Percentiles rank a stretch among this genome's conserved stretches.
Evolutionary conservation across 2,888 invertebrate species (phyloP).

Genomic region (Parnassius mnemosyne): DNA sequence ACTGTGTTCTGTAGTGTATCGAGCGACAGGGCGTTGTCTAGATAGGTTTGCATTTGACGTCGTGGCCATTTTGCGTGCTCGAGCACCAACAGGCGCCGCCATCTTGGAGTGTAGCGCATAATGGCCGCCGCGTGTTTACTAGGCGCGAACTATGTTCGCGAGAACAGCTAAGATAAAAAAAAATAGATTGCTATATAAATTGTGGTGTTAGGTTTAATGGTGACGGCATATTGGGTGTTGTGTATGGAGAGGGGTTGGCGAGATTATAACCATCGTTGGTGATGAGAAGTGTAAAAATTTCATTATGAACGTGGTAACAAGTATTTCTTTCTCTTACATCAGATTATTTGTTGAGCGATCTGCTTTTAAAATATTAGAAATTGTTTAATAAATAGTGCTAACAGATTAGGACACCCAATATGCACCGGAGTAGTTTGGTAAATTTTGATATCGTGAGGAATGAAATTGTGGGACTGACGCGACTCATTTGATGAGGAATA

Average conservation of each 20-base stretch:
- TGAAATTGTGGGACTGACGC: constrained; percentile 69
- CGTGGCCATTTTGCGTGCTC: constrained; percentile 36
- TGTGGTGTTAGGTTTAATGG: constrained; percentile 62
- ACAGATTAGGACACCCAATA: constrained; percentile 47
- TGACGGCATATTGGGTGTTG: constrained; percentile 75
- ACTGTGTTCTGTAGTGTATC: constrained; percentile 78
- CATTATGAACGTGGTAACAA: background rate
- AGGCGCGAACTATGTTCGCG: constrained; percentile 53
- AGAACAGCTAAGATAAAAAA: constrained; percentile 65
- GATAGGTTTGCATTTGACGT: constrained; percentile 63
- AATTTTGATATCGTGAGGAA: constrained; percentile 58
- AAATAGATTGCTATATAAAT: constrained; percentile 72
- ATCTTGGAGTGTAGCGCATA: constrained; percentile 29
- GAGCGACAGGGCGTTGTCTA: constrained; percentile 71
- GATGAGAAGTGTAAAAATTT: constrained; percentile 5
- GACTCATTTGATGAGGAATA: constrained; percentile 77
- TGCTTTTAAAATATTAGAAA: background rate
- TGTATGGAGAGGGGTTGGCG: constrained; percentile 58
- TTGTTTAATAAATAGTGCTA: background rate
- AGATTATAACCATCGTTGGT: background rate
- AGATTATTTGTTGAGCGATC: background rate
- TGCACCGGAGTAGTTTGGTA: constrained; percentile 51
- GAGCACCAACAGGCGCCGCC: constrained; percentile 26
- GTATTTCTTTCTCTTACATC: constrained; percentile 15
- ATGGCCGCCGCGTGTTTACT: constrained; percentile 44